A percentile compares a stretch with the other conserved stretches of the same genome.
Conservation (phyloP, 2,113 vertebrate genomes). For the Prionailurus viverrinus region DNA sequence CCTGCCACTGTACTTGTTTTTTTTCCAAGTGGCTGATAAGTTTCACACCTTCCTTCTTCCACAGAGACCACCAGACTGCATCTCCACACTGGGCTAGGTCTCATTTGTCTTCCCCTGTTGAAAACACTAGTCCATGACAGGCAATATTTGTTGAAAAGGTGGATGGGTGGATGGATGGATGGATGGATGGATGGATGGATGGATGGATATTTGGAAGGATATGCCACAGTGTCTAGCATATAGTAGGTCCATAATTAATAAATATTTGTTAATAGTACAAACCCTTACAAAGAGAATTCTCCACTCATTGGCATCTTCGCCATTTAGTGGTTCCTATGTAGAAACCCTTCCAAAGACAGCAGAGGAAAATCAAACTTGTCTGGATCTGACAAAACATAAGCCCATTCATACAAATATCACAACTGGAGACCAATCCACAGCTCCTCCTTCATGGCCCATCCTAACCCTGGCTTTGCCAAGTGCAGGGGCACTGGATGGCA, state of each 20-base stretch:
- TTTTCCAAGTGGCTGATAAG: not conserved
- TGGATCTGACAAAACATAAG: not conserved
- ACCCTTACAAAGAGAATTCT: constrained; percentile 25
- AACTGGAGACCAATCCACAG: not conserved
- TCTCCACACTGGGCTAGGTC: not conserved
- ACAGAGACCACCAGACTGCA: not conserved
- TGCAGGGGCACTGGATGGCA: not conserved
- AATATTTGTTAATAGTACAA: not conserved
- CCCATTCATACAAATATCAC: not conserved
- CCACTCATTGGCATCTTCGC: not conserved
- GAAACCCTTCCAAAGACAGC: not conserved
- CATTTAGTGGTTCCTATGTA: not conserved
- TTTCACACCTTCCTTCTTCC: not conserved
- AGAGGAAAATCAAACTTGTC: constrained; percentile 13
- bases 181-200: not conserved
- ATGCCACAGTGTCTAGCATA: not conserved
- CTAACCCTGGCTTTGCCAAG: not conserved
- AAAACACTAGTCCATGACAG: not conserved
- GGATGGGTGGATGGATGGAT: not conserved
- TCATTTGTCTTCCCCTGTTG: not conserved
- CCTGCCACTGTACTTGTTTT: not conserved
- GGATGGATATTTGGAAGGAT: not conserved
- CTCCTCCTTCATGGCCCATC: not conserved
- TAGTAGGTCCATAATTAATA: not conserved
- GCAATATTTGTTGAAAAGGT: not conserved